Conservation (phyloP, 2,888 invertebrate species). For the Escarpia spicata region DNA sequence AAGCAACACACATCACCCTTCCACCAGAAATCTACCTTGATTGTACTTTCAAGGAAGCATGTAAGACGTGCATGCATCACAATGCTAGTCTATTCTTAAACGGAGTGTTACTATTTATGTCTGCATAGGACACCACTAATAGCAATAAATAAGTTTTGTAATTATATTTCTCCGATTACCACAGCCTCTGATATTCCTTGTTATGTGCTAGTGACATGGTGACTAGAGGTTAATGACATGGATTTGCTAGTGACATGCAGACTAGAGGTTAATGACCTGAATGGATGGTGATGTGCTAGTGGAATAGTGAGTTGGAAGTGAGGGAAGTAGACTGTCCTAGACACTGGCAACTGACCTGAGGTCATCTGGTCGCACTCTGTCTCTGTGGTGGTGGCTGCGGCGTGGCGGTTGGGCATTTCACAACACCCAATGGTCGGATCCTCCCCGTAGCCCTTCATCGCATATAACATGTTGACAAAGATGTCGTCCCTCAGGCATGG, state of each 20-base stretch:
- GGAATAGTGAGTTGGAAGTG: neutral
- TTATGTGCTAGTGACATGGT: neutral
- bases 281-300: too few relatives aligned
- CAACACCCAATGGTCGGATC: constrained; percentile 52
- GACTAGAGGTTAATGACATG: neutral
- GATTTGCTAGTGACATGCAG: too few relatives aligned
- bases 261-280: neutral
- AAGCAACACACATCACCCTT: too few relatives aligned
- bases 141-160: too few relatives aligned
- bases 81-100: too few relatives aligned
- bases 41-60: too few relatives aligned
- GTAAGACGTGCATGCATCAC: too few relatives aligned
- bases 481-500: constrained; percentile 53
- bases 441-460: constrained; percentile 39
- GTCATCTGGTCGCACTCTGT: constrained; percentile 45
- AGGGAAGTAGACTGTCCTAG: neutral
- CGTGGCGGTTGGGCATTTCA: constrained; percentile 47
- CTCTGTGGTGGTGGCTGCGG: constrained; percentile 53
- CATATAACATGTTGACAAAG: constrained; percentile 38
- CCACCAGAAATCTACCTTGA: too few relatives aligned
- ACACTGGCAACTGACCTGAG: neutral
- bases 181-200: too few relatives aligned
- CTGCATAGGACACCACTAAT: too few relatives aligned
- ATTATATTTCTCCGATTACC: too few relatives aligned
- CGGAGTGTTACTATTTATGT: too few relatives aligned